Base-by-base conservation (phyloP, 2,888 invertebrate genomes). In the Tromatobia lineatoria region DNA sequence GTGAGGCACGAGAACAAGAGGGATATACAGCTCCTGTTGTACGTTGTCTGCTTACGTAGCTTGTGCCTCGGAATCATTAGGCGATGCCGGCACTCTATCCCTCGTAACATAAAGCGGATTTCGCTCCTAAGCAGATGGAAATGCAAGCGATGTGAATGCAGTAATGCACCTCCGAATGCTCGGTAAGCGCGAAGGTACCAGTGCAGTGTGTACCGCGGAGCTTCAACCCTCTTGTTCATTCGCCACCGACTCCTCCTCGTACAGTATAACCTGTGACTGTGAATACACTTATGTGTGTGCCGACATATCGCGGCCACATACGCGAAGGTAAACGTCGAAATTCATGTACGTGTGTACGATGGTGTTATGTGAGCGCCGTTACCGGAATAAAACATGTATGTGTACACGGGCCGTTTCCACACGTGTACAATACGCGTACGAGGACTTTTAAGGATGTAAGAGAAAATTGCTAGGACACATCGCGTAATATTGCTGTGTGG, bases 81-180 rank as follows among this genome's bases (percentile, higher is more conserved):
- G 81, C 83, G 75, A 85, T 85, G 80, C 88, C 81, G 82, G 88
- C 87, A 86, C 90, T 89, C 87, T 88, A 89, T 89, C 89, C 90
- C 88, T 89, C 88, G 90, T 90, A 91, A 91, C 89, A 89, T 89
- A 91, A 91, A 92, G 91, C 92, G 91, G 91, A 92, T 93, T 92
- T 90, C 87, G 86, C 85, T 88, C 90, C 89, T 92, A 91, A 93
- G 91, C 91, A 91, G 91, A 91, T 91, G 90, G 89, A 91, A 90
- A 91, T 90, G 88, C 89, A 89, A 87, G 84, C 88, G 87, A 89
- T 89, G 89, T 88, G 90, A 90, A 90, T 89, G 88, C 89, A 87
- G 90, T 91, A 91, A 91, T 91, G 90, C 90, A 89, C 87, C 85
- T 87, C 84, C 74, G 45, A 20, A 45, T 47, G 69, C 69, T 50